phyloP scores from a whole-genome alignment of 2,888 invertebrate species.

The Desoria tigrina region DNA sequence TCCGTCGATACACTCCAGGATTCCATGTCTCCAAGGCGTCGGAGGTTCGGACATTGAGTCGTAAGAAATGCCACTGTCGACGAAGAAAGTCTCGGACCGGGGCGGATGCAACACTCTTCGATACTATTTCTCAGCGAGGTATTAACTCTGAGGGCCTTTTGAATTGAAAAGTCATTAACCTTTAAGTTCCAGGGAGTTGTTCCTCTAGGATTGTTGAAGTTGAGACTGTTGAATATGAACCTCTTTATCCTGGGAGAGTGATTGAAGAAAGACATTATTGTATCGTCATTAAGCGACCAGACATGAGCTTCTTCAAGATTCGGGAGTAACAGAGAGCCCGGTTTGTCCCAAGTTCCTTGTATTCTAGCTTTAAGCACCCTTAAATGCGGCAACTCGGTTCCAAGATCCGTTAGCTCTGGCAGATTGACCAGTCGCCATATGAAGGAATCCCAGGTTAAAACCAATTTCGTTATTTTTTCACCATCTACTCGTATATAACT shows the following conservation, averaged over 20 bases:
- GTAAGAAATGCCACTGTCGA: conserved; percentile 12
- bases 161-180: neutral
- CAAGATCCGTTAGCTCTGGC: conserved; percentile 25
- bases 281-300: conserved; percentile 27
- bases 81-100: conserved; percentile 13
- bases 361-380: conserved; percentile 26
- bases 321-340: conserved; percentile 20
- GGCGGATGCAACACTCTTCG: conserved; percentile 26
- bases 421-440: conserved; percentile 25
- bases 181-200: neutral
- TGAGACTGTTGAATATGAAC: conserved; percentile 30
- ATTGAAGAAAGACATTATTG: conserved; percentile 23
- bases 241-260: conserved; percentile 23
- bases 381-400: conserved; percentile 24
- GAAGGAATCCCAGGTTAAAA: conserved; percentile 32
- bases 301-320: conserved; percentile 27
- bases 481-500: neutral
- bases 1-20: conserved; percentile 21
- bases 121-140: conserved; percentile 9
- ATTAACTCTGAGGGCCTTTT: conserved; percentile 11
- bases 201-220: neutral
- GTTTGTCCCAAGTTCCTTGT: conserved; percentile 21
- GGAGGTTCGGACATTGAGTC: conserved; percentile 22
- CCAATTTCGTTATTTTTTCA: neutral
- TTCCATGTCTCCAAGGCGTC: conserved; percentile 35